A percentile compares a stretch with the other conserved stretches of the same genome.
phyloP scores from a whole-genome alignment of 2,113 vertebrate species.

The Irena cyanogastra region DNA sequence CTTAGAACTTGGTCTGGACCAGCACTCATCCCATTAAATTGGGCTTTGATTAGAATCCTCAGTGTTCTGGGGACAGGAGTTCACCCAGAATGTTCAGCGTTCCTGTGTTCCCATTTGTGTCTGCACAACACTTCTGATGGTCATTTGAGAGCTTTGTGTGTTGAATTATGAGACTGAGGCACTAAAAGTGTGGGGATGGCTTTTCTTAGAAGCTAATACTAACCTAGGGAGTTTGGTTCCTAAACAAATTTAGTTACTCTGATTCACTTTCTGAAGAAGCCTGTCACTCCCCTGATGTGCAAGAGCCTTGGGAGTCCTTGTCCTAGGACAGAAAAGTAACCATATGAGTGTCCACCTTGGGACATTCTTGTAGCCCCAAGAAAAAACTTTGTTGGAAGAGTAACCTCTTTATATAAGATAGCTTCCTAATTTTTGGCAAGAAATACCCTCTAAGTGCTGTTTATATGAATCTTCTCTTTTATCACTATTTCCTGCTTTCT shows the following conservation, averaged over 20 bases:
- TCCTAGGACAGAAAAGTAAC: neutral
- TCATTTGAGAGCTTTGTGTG: neutral
- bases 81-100: neutral
- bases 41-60: neutral
- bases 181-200: neutral
- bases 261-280: neutral
- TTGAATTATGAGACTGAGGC: neutral
- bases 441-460: neutral
- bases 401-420: neutral
- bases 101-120: neutral
- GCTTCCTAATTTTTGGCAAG: neutral
- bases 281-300: neutral
- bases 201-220: neutral
- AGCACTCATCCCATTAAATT: neutral
- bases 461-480: neutral
- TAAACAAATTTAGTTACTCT: neutral
- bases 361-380: neutral
- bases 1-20: neutral
- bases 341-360: neutral
- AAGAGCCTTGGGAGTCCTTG: neutral
- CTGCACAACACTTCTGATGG: fast-evolving
- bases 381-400: neutral
- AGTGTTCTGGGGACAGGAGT: neutral
- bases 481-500: neutral
- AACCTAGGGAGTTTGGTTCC: neutral